phyloP scores from a whole-genome alignment of 2,797 vertebrate genomes.

The Eulemur rubriventer region DNA sequence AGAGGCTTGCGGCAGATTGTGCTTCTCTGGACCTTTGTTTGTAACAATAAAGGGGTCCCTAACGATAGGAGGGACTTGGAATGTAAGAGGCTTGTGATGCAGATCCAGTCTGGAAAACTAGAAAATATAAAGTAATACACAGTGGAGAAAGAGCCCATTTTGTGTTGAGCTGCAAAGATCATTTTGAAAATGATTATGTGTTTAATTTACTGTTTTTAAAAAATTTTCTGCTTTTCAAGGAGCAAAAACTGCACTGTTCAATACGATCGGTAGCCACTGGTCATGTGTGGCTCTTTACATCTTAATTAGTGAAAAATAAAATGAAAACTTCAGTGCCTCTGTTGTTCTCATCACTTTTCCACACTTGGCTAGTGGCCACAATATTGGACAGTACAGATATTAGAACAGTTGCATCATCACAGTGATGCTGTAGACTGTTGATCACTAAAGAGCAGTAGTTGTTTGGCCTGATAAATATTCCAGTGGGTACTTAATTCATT shows the following conservation, averaged over 20 bases:
- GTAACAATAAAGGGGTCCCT: neutral
- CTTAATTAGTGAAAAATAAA: slow-evolving; percentile 22
- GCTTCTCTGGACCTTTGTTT: neutral
- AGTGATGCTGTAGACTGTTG: neutral
- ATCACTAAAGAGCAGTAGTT: neutral
- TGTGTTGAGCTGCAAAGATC: neutral
- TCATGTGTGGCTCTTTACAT: neutral
- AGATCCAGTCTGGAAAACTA: neutral
- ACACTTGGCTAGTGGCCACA: neutral
- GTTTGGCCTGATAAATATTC: slow-evolving; percentile 2
- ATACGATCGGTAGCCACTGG: neutral
- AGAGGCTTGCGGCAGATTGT: neutral
- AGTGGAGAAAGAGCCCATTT: neutral
- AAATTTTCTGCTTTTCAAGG: slow-evolving; percentile 8
- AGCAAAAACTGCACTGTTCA: neutral
- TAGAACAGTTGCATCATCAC: neutral
- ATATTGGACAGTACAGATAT: neutral
- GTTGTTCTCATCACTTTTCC: slow-evolving; percentile 15
- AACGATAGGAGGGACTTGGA: neutral
- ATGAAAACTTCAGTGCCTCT: neutral
- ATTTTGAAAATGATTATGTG: slow-evolving; percentile 21
- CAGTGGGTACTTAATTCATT: neutral
- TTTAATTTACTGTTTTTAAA: neutral
- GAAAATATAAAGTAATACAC: neutral
- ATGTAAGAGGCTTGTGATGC: neutral